Evolutionary conservation across 2,113 vertebrate species (phyloP).

Genomic region (Grallaria varia): DNA sequence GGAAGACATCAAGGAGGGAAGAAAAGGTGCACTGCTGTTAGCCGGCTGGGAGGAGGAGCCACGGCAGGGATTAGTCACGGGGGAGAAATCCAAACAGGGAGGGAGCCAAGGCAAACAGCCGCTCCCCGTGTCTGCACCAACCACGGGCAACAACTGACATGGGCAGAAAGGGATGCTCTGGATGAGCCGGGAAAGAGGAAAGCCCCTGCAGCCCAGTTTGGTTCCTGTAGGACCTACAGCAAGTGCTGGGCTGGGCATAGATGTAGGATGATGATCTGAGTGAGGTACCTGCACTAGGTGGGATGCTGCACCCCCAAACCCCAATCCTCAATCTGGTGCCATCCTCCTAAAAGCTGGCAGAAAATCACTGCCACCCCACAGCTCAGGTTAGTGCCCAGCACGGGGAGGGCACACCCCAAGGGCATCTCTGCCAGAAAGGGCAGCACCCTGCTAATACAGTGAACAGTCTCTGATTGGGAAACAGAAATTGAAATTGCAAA

Average conservation of each 20-base stretch:
- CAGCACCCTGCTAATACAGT: not conserved
- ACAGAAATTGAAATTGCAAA: not conserved
- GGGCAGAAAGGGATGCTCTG: slow-evolving; percentile 13
- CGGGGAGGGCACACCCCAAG: rapidly evolving
- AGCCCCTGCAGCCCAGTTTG: not conserved
- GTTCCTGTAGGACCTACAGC: not conserved
- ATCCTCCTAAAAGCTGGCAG: not conserved
- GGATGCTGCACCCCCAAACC: not conserved
- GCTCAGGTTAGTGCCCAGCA: not conserved
- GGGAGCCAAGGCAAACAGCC: slow-evolving; percentile 58
- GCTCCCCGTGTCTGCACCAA: not conserved
- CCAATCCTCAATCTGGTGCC: not conserved
- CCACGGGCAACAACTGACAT: slow-evolving; percentile 33
- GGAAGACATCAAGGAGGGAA: slow-evolving; percentile 44
- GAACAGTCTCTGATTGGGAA: not conserved
- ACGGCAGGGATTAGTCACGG: slow-evolving; percentile 27
- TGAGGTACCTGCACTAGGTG: rapidly evolving
- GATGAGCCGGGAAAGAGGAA: not conserved
- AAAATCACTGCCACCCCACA: not conserved
- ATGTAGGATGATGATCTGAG: not conserved
- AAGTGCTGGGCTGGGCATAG: not conserved
- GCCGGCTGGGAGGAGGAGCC: slow-evolving; percentile 22
- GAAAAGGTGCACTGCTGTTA: not conserved
- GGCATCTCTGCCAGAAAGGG: not conserved
- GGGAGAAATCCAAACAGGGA: slow-evolving; percentile 52